Evolutionary conservation across 2,113 vertebrate species (phyloP), one percentile per base, ranked within the genome.

Genomic region (Carettochelys insculpta): DNA sequence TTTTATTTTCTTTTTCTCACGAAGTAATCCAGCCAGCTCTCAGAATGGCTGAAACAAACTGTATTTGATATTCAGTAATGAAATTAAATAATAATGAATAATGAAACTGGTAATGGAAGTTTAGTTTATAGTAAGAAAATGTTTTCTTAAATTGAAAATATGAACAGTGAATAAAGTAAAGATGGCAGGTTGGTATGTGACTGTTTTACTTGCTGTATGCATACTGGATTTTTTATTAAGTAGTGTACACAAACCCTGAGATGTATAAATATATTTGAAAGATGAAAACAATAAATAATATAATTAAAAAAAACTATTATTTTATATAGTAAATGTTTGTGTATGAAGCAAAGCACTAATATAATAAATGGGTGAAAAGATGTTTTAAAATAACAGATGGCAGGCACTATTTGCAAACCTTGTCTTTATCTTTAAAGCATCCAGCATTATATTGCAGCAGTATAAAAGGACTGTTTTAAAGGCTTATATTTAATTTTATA

Each of bases 401-500:
- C 83, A 90, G 34, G n/a, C n/a, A n/a, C n/a, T 87, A 41, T 54
- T 91, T 89, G 92, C 94, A 90, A 95, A 95, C 50, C 94, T 88
- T 91, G 48, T 94, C 85, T 87, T 92, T 94, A 80, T 88, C 96
- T 85, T 91, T 91, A 97, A 96, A 92, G 83, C 89, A 96, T 96
- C 92, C 17, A 17, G 20, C 87, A 68, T 94, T 92, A 94, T 92
- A 53, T 19, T 61, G 34, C 89, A 92, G 95, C 22, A 93, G 19
- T 73, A 86, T 91, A 90, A 97, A 96, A 96, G 41, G 80, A 86
- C 77, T 88, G 85, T 53, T 81, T 96, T 95, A 90, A 71, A 87
- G 48, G 45, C 90, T 96, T 95, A 94, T 73, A 83, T 95, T 95
- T 95, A 43, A 91, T 97, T 97, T 96, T 88, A 89, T 89, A 89